phyloP scores from a whole-genome alignment of 1,140 invertebrate genomes.

The Halesus radiatus region DNA sequence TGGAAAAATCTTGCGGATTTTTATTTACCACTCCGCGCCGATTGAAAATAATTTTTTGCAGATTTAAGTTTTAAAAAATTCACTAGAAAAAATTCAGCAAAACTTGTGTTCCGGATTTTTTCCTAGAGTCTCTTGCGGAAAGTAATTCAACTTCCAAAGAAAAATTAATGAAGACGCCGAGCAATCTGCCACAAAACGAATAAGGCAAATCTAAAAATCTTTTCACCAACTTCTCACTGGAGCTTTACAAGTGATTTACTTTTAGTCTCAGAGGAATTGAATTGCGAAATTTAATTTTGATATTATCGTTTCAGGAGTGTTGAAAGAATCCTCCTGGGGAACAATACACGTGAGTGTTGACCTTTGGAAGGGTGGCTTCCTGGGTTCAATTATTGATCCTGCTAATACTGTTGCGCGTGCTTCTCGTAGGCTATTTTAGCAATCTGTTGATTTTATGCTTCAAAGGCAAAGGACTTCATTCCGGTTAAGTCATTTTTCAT shows the following conservation, averaged over 20 bases:
- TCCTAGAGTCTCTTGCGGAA: background rate
- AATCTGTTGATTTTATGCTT: slow-evolving; percentile 1
- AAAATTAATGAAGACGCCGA: background rate
- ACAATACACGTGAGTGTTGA: background rate
- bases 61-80: background rate
- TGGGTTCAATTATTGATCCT: background rate
- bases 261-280: background rate
- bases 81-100: background rate
- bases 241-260: background rate
- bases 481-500: too few relatives aligned
- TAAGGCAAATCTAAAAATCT: background rate
- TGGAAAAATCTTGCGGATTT: background rate
- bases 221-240: background rate
- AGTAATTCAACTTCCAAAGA: background rate
- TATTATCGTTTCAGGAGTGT: too few relatives aligned
- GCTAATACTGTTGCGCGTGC: background rate
- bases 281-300: background rate
- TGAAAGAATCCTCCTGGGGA: background rate
- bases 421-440: background rate
- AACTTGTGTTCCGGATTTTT: background rate
- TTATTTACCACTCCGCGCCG: background rate
- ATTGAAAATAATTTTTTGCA: background rate
- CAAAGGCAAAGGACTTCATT: background rate
- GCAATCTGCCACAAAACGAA: background rate
- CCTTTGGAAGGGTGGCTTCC: background rate